Evolutionary conservation across 2,797 vertebrate genomes (phyloP).

Genomic region (Xenentodon cancila): DNA sequence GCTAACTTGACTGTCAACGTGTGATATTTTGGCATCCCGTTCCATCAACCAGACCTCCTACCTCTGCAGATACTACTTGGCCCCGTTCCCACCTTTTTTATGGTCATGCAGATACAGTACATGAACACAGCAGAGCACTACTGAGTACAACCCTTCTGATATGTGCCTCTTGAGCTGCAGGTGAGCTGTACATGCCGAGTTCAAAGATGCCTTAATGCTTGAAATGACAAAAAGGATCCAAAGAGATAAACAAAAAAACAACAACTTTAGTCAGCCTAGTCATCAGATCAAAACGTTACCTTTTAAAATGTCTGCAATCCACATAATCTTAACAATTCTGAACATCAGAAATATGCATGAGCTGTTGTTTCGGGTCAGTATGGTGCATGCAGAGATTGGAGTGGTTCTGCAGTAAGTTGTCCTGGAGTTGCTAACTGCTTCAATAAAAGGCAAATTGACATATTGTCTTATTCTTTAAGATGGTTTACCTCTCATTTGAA

Average conservation of each 20-base stretch:
- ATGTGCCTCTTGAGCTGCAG: slow-evolving; percentile 5
- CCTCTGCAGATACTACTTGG: slow-evolving; percentile 2
- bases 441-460: background rate
- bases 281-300: too few species aligned
- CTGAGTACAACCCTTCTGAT: slow-evolving; percentile 13
- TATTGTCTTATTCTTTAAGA: background rate
- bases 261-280: too few species aligned
- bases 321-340: background rate
- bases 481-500: too few species aligned
- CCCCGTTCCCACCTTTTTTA: background rate
- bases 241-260: too few species aligned
- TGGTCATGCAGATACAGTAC: slow-evolving; percentile 4
- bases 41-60: background rate
- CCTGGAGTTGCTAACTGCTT: background rate
- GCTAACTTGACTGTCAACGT: background rate
- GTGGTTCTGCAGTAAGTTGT: background rate
- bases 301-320: too few species aligned
- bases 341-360: background rate
- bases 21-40: background rate
- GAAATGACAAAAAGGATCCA: too few species aligned
- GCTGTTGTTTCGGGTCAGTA: background rate
- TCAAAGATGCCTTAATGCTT: slow-evolving; percentile 7
- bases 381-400: background rate
- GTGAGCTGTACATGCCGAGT: background rate
- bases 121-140: slow-evolving; percentile 7